Percentiles rank a stretch among this genome's conserved stretches.
These are phyloP conservation scores for Planiliza haematocheilus DNA, from an alignment of 2,113 vertebrate genomes.

Conservation along the genomic window DNA sequence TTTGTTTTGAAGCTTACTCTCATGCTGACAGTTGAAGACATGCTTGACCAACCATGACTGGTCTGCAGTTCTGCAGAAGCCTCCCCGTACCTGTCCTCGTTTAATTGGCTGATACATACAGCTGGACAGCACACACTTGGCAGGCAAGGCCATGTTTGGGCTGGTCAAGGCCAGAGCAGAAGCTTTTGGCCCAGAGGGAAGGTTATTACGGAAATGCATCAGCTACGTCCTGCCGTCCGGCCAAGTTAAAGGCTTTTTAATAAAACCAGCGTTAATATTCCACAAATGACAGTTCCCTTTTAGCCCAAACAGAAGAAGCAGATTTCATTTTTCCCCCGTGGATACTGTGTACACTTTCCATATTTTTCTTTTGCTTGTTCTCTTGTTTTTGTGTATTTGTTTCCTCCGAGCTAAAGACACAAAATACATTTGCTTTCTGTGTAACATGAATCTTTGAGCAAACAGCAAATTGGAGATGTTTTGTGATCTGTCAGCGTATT, in stretches of 20 bases:
- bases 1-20: slow-evolving; percentile 13
- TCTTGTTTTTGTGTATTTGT: no score
- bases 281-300: neutral
- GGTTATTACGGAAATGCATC: slow-evolving; percentile 5
- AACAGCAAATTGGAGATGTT: neutral
- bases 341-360: neutral
- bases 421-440: no score
- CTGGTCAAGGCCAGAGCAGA: slow-evolving; percentile 41
- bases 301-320: neutral
- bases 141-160: slow-evolving; percentile 25
- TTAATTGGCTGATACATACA: slow-evolving; percentile 42
- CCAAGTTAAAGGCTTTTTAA: neutral
- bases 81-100: neutral
- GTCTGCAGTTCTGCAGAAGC: slow-evolving; percentile 3
- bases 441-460: neutral
- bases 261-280: neutral
- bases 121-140: slow-evolving; percentile 42
- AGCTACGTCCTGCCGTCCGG: neutral
- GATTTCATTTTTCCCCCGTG: neutral
- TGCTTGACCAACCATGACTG: slow-evolving; percentile 42
- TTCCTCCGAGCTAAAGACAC: no score
- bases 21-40: slow-evolving; percentile 45
- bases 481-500: neutral
- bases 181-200: neutral
- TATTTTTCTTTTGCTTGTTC: neutral